Evolutionary conservation across 1,140 invertebrate species (phyloP), one percentile per base, ranked within the genome.

Genomic region (Euwallacea similis): DNA sequence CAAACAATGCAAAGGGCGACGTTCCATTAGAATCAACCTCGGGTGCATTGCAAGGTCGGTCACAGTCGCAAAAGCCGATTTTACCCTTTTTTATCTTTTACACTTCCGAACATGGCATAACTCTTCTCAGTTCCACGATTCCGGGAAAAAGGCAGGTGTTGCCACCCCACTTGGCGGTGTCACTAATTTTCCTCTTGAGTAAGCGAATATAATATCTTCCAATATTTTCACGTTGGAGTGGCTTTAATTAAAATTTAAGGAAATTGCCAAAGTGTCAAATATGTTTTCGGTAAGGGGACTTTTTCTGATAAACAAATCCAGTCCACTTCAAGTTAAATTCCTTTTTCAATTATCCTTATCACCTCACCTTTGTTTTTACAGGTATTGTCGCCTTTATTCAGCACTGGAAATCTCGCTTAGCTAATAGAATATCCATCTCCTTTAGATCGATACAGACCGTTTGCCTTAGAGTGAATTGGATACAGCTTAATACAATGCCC

Each of bases 181-280:
- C 61, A 50, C 61, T 63, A 63, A 63, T 66, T 66, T 66, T 66
- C 63, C 63, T 66, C 63, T 66, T 55, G 15, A 33, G 47, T 66
- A 66, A 66, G 63, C 63, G 63, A 66, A 66, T 66, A 66, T 66
- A 54, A 66, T 66, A 66, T 44, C 63, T 15, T 55, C 50, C 46
- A 55, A 53, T 66, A 66, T 66, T 66, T 66, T 55, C 6, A 66
- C 63, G 50, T 66, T 33, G 46, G 10, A 41, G 46, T 42, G 50
- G 46, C 42, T 66, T 66, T 66, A 66, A 66, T 66, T 66, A 66
- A 66, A 66, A 66, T 11, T 63, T 63, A 60, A 43, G 21, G 21
- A 50, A 50, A 8, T 42, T 9, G 58, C 16, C 11, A 43, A 60
- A 60, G 21, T 46, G 13, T 46, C 11, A 16, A 64, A 64, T 11